Conservation (phyloP, 2,113 vertebrate genomes). For the Coturnix japonica region DNA sequence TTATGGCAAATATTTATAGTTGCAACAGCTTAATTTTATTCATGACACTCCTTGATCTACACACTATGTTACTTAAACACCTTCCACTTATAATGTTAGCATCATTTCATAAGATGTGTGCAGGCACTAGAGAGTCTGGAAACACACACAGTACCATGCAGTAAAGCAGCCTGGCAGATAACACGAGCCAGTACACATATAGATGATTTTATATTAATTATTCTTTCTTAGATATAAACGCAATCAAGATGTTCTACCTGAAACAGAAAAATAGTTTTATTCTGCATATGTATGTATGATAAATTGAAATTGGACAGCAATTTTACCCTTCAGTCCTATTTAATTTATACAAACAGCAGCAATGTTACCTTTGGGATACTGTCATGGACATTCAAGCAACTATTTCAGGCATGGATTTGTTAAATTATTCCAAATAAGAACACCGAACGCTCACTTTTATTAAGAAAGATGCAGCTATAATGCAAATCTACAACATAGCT, state of each 20-base stretch:
- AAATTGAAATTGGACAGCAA: neutral
- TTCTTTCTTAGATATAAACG: conserved; percentile 9
- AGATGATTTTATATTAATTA: neutral
- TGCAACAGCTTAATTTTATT: neutral
- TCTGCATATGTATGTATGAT: neutral
- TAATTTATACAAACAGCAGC: neutral
- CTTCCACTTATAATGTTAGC: neutral
- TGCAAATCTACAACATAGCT: neutral
- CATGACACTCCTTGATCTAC: neutral
- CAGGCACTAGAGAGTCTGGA: neutral
- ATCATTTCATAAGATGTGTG: neutral
- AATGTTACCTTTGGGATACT: neutral
- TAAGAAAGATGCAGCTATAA: neutral
- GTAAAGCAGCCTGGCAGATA: neutral
- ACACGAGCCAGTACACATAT: neutral
- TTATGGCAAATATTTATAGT: neutral
- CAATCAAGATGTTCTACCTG: neutral
- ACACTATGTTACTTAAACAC: neutral
- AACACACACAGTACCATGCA: neutral
- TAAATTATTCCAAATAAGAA: neutral
- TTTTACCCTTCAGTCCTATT: neutral
- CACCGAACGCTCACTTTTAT: neutral
- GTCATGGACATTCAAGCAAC: neutral
- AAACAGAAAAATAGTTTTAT: neutral
- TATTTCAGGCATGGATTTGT: neutral